Percentiles rank a stretch among this genome's conserved stretches.
Evolutionary conservation across 1,140 invertebrate species (phyloP).

Genomic region (Nasonia vitripennis): DNA sequence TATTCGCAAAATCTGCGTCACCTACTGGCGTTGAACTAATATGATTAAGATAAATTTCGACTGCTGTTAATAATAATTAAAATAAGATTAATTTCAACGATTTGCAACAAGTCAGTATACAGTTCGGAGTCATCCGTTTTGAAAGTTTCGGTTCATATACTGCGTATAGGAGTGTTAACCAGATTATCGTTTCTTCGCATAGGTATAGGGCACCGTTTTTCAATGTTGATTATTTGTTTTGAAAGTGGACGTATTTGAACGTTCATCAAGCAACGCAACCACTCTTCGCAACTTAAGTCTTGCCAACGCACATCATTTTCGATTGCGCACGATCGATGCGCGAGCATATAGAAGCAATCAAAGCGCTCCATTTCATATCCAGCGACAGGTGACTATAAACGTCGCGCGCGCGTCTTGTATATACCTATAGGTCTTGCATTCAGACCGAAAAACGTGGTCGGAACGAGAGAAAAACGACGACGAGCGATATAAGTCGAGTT

Average conservation of each 20-base stretch:
- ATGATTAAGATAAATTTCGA: no score
- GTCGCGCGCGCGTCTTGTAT: no score
- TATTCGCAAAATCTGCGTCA: background rate
- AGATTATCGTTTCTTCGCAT: background rate
- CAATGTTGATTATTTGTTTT: background rate
- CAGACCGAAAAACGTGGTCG: no score
- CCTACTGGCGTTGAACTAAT: background rate
- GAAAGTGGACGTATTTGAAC: background rate
- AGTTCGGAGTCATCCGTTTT: background rate
- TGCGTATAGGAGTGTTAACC: background rate
- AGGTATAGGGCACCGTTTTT: background rate
- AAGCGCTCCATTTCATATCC: no score
- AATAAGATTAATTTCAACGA: no score
- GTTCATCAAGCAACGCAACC: background rate
- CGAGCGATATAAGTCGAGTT: constrained; percentile 2
- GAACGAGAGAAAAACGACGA: background rate
- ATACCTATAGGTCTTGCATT: background rate
- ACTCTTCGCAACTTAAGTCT: background rate
- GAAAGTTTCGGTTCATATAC: background rate
- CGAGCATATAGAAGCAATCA: no score
- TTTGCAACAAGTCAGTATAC: no score
- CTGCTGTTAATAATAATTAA: no score
- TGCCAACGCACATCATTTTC: no score
- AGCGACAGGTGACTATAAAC: background rate
- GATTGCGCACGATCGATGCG: no score